phyloP scores from a whole-genome alignment of 2,888 invertebrate genomes.

The Drosophila rellima region DNA sequence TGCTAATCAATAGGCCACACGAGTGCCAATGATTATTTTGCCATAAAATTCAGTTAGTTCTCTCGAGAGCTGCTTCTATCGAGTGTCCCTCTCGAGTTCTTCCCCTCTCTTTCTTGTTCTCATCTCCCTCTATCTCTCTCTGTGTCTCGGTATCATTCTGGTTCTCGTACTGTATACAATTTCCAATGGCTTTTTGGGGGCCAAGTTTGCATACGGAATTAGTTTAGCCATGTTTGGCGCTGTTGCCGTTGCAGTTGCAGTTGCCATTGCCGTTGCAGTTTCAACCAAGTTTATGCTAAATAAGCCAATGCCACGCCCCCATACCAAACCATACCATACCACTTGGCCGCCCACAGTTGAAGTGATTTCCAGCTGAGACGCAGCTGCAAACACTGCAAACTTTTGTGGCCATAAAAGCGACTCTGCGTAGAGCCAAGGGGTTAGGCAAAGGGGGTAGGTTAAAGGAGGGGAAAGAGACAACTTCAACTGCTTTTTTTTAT shows the following conservation, averaged over 20 bases:
- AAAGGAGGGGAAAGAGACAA: constrained; percentile 6
- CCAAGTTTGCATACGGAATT: constrained; percentile 79
- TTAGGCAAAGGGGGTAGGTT: too few relatives aligned
- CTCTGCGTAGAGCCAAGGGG: constrained; percentile 22
- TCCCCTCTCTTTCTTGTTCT: not conserved
- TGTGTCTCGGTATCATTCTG: constrained; percentile 1
- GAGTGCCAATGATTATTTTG: constrained; percentile 79
- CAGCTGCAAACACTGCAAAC: constrained; percentile 54
- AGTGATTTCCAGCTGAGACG: constrained; percentile 56
- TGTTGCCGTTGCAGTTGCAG: constrained; percentile 51
- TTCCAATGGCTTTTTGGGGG: constrained; percentile 71
- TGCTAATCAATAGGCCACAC: constrained; percentile 82
- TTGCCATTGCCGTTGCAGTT: constrained; percentile 47
- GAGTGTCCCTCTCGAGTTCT: constrained; percentile 17
- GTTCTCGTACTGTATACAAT: constrained; percentile 45
- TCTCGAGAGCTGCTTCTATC: constrained; percentile 45
- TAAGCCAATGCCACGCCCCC: constrained; percentile 69
- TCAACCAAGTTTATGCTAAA: constrained; percentile 74
- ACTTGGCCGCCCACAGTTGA: constrained; percentile 37
- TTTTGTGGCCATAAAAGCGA: constrained; percentile 58
- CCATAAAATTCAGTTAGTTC: constrained; percentile 79
- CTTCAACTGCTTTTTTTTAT: constrained; percentile 48
- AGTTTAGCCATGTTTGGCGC: constrained; percentile 73
- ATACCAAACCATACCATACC: constrained; percentile 19
- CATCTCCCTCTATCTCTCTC: constrained; percentile 1